Evolutionary conservation across 2,113 vertebrate genomes (phyloP).

Genomic region (Rhinopithecus roxellana): DNA sequence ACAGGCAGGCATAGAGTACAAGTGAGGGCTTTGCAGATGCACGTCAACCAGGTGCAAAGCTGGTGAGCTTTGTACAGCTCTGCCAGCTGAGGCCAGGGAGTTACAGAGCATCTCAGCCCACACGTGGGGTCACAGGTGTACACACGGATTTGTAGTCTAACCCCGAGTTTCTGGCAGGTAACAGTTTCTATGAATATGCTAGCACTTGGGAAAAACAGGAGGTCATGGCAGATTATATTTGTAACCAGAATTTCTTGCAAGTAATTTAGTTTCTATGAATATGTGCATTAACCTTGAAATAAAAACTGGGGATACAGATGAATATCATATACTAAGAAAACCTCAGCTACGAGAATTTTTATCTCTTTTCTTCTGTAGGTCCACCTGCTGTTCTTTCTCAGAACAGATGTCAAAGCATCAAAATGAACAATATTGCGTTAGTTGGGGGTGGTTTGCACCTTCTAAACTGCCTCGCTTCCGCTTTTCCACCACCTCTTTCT

Average conservation of each 20-base stretch:
- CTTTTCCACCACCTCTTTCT: not conserved
- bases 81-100: no score
- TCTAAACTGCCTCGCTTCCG: not conserved
- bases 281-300: not conserved
- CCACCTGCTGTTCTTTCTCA: not conserved
- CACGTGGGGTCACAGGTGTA: not conserved
- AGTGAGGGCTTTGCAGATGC: not conserved
- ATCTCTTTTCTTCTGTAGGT: not conserved
- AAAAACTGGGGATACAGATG: not conserved
- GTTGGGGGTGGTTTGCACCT: not conserved
- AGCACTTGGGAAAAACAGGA: not conserved
- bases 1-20: no score
- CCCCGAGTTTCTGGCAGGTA: not conserved
- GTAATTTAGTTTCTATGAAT: not conserved
- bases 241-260: not conserved
- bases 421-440: not conserved
- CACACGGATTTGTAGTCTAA: not conserved
- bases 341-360: not conserved
- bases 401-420: not conserved
- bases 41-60: fast-evolving
- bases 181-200: not conserved
- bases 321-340: not conserved
- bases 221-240: not conserved
- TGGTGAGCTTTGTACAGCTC: not conserved
- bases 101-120: not conserved